Conservation (phyloP, 2,888 invertebrate genomes). For the Hirtodrosophila cameraria region DNA sequence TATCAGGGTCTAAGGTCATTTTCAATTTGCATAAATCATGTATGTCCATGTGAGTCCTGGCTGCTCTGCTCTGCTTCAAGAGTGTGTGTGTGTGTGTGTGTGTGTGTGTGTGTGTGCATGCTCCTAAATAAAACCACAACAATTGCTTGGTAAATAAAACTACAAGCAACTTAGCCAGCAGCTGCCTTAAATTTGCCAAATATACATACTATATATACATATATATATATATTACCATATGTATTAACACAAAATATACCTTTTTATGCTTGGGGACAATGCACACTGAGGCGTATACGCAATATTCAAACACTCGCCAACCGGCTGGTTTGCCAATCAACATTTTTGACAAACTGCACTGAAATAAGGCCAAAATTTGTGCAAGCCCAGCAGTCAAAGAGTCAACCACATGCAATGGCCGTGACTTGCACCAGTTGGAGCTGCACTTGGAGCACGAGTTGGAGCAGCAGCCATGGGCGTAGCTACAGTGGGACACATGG, state of each 20-base stretch:
- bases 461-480: background rate
- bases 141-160: constrained; percentile 59
- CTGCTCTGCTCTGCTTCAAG: constrained; percentile 16
- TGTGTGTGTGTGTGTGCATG: constrained; percentile 4
- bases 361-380: constrained; percentile 7
- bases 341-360: constrained; percentile 37
- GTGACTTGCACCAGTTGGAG: constrained; percentile 4
- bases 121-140: constrained; percentile 59
- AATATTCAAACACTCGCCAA: constrained; percentile 12
- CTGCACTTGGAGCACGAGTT: background rate
- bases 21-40: constrained; percentile 81
- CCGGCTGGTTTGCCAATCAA: constrained; percentile 31
- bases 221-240: constrained; percentile 21
- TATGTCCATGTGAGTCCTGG: constrained; percentile 48
- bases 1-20: constrained; percentile 71
- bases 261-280: too few species aligned
- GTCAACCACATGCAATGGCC: constrained; percentile 53
- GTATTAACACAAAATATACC: too few species aligned
- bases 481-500: too few species aligned
- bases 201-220: constrained; percentile 8
- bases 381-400: constrained; percentile 43
- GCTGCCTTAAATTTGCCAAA: constrained; percentile 36
- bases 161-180: constrained; percentile 30
- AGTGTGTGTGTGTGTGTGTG: constrained; percentile 6
- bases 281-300: constrained; percentile 24